Evolutionary conservation across 2,797 vertebrate species (phyloP).

Genomic region (Poliocrania exsul): DNA sequence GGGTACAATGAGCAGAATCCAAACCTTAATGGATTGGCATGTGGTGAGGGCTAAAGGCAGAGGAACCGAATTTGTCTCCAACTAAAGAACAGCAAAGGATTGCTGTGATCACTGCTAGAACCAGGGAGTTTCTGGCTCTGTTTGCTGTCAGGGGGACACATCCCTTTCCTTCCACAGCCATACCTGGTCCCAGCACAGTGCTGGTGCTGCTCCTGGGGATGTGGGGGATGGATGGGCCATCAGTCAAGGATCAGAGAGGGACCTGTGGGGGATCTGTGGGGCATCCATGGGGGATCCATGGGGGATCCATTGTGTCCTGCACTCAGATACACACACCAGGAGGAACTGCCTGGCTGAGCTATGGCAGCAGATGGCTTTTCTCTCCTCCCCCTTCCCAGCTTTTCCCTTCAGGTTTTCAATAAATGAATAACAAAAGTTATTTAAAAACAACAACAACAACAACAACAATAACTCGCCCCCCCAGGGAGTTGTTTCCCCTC

Average conservation of each 20-base stretch:
- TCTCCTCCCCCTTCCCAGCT: background rate
- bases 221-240: background rate
- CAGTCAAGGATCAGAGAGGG: no score
- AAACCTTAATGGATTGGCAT: background rate
- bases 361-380: conserved; percentile 38
- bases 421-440: conserved; percentile 37
- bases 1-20: background rate
- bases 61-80: background rate
- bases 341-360: background rate
- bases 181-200: background rate
- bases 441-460: conserved; percentile 50
- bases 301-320: background rate
- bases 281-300: background rate
- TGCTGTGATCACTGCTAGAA: background rate
- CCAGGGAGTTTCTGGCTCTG: background rate
- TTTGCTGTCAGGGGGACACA: background rate
- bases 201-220: fast-evolving
- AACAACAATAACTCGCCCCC: background rate
- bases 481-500: conserved; percentile 22
- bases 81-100: background rate
- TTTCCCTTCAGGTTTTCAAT: conserved; percentile 55
- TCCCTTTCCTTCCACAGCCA: background rate
- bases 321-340: background rate
- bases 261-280: background rate
- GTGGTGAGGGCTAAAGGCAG: background rate